Evolutionary conservation across 2,888 invertebrate genomes (phyloP).

Genomic region (Cantharis nigra): DNA sequence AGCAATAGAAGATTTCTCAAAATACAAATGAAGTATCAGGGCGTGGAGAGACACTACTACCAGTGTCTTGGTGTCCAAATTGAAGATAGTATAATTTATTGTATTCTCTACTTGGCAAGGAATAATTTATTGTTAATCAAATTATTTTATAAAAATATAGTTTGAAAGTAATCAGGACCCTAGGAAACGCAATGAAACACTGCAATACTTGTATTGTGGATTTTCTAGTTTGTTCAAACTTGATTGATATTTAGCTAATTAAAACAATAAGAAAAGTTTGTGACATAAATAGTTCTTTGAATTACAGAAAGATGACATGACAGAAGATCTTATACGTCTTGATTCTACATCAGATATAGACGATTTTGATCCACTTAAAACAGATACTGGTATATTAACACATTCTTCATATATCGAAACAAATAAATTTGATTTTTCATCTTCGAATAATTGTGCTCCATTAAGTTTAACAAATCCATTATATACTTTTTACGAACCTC

Average conservation of each 20-base stretch:
- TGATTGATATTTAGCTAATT: neutral
- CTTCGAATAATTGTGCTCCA: conserved; percentile 39
- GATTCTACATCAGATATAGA: conserved; percentile 69
- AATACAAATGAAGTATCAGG: no score
- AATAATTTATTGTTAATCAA: no score
- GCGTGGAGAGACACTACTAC: no score
- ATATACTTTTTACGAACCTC: conserved; percentile 52
- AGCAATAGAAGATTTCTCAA: no score
- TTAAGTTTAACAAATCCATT: conserved; percentile 59
- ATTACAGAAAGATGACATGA: conserved; percentile 52
- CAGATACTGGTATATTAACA: conserved; percentile 36
- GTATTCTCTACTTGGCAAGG: no score
- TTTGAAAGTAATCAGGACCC: neutral
- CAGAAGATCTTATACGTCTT: conserved; percentile 67
- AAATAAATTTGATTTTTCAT: neutral
- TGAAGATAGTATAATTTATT: neutral
- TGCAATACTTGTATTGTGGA: neutral
- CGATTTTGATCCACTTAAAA: conserved; percentile 69
- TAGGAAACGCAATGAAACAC: neutral
- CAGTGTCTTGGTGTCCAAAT: neutral
- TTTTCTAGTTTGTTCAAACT: neutral
- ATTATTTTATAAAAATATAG: neutral
- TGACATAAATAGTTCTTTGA: neutral
- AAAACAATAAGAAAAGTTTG: neutral
- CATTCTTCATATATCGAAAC: conserved; percentile 10